Percentiles rank a stretch among this genome's conserved stretches.
Conservation (phyloP, 2,113 vertebrate species). For the Leiothrix lutea region DNA sequence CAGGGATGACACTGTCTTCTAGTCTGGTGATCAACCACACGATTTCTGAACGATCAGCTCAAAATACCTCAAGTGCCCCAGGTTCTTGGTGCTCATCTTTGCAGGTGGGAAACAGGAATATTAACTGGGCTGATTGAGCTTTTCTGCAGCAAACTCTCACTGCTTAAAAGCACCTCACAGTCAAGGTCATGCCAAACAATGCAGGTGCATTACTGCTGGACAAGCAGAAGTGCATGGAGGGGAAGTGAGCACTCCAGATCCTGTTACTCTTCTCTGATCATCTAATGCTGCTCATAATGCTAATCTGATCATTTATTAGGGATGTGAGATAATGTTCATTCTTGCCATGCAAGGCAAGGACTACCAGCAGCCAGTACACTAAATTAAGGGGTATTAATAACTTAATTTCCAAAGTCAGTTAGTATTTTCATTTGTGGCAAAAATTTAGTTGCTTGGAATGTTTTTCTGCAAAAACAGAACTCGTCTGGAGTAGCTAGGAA, state of each 20-base stretch:
- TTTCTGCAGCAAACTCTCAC: background rate
- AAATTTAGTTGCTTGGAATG: background rate
- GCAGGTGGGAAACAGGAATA: background rate
- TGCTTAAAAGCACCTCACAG: background rate
- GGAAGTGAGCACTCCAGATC: background rate
- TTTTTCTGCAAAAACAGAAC: background rate
- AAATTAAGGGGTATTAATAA: background rate
- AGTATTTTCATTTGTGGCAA: background rate
- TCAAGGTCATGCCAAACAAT: background rate
- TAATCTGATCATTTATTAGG: background rate
- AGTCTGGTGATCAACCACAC: background rate
- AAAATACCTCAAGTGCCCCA: background rate
- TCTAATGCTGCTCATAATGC: background rate
- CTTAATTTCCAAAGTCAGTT: background rate
- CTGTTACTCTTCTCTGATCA: background rate
- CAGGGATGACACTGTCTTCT: background rate
- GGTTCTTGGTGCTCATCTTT: fast-evolving
- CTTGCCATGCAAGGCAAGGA: background rate
- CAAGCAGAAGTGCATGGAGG: background rate
- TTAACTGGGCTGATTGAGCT: background rate
- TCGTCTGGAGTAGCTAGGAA: background rate
- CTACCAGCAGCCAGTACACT: background rate
- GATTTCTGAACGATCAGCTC: background rate
- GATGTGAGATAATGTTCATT: background rate
- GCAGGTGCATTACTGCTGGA: background rate